Conservation (phyloP, 30 jellyfish, hydroid and myxozoan species). For the Aurelia sp. region DNA sequence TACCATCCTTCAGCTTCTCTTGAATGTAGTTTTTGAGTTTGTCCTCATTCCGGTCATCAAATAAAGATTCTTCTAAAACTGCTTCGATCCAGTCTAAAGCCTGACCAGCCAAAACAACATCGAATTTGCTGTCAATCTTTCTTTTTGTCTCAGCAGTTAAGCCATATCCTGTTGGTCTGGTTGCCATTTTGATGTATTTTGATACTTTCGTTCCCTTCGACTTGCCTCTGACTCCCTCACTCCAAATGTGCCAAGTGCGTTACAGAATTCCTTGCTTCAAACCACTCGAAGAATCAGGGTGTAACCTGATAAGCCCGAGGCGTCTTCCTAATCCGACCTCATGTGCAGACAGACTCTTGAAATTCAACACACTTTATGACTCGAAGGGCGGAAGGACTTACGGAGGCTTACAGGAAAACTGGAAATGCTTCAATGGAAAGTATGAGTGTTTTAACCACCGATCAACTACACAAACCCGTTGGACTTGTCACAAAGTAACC, state of each 20-base stretch:
- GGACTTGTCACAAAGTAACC: conserved; percentile 34
- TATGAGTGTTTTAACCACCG: neutral
- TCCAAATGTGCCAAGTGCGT: no score
- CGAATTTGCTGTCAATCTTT: conserved; percentile 81
- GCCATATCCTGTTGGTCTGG: conserved; percentile 96
- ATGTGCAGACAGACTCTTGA: neutral
- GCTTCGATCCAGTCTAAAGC: conserved; percentile 93
- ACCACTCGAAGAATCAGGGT: neutral
- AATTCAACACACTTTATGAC: neutral
- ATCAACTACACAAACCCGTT: neutral
- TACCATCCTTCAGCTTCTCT: conserved; percentile 79
- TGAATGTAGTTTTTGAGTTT: conserved; percentile 52
- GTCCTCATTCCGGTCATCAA: conserved; percentile 33
- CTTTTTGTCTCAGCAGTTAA: conserved; percentile 90
- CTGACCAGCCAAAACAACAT: conserved; percentile 72
- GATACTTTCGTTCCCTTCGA: neutral
- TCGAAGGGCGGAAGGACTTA: neutral
- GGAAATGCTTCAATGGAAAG: neutral
- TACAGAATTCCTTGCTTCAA: no score
- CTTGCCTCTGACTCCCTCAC: no score
- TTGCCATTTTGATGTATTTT: conserved; percentile 80
- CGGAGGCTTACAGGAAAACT: neutral
- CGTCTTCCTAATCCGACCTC: conserved; percentile 1
- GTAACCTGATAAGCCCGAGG: neutral
- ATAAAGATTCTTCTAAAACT: conserved; percentile 45